Evolutionary conservation across 2,888 invertebrate species (phyloP).

Genomic region (Pomacea canaliculata): DNA sequence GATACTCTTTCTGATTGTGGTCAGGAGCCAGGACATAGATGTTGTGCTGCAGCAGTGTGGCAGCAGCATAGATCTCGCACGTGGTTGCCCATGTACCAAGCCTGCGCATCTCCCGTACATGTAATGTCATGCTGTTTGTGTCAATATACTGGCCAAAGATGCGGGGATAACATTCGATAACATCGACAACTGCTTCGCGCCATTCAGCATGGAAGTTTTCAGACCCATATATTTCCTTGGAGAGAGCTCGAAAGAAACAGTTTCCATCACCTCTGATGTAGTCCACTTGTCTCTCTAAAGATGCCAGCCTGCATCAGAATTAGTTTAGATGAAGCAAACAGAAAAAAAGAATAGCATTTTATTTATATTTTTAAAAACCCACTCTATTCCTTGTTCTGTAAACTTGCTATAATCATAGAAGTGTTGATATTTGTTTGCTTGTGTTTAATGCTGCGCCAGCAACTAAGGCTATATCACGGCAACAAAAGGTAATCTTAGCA

Average conservation of each 20-base stretch:
- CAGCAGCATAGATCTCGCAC: slow-evolving; percentile 61
- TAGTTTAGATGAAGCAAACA: too few relatives aligned
- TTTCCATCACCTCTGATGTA: slow-evolving; percentile 60
- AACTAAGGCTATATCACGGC: too few relatives aligned
- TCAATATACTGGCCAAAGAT: slow-evolving; percentile 55
- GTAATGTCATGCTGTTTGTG: slow-evolving; percentile 41
- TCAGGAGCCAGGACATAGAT: slow-evolving; percentile 57
- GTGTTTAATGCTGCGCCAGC: too few relatives aligned
- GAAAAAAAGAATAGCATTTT: too few relatives aligned
- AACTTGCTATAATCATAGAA: too few relatives aligned
- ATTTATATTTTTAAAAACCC: too few relatives aligned
- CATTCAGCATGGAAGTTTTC: slow-evolving; percentile 54
- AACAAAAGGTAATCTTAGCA: too few relatives aligned
- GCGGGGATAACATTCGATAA: slow-evolving; percentile 47
- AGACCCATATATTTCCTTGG: slow-evolving; percentile 55
- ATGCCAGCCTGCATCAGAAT: slow-evolving; percentile 30
- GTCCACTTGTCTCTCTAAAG: slow-evolving; percentile 49
- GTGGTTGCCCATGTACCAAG: slow-evolving; percentile 57
- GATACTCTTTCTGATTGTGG: slow-evolving; percentile 46
- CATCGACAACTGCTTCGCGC: slow-evolving; percentile 52
- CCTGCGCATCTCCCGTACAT: slow-evolving; percentile 47
- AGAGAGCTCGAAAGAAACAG: slow-evolving; percentile 60
- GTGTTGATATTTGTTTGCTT: too few relatives aligned
- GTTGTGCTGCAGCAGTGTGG: slow-evolving; percentile 51
- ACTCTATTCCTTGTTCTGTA: too few relatives aligned